phyloP scores from a whole-genome alignment of 2,113 vertebrate species.

The Prunella himalayana region DNA sequence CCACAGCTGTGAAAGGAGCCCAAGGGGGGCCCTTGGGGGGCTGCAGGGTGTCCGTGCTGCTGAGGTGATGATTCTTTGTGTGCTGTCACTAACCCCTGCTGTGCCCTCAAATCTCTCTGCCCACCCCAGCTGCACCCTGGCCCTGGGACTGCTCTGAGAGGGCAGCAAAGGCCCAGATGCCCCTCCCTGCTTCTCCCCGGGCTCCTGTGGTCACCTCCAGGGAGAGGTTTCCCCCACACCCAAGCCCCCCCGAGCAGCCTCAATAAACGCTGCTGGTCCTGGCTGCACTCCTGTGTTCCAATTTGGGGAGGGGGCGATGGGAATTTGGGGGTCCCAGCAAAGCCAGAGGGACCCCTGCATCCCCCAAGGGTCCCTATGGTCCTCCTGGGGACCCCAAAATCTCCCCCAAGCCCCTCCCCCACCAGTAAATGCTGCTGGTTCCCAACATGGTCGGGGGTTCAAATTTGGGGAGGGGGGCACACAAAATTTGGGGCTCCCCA shows the following conservation, averaged over 20 bases:
- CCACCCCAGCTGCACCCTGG: not conserved
- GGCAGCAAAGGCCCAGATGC: not conserved
- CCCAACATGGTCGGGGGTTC: too few species aligned
- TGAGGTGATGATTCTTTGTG: fast-evolving
- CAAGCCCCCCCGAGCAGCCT: too few species aligned
- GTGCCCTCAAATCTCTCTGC: not conserved
- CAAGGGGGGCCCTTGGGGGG: not conserved
- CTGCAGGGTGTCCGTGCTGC: not conserved
- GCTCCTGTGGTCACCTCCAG: not conserved
- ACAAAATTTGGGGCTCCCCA: not conserved
- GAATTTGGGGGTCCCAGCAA: too few species aligned
- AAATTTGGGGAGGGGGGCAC: too few species aligned
- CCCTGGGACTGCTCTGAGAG: not conserved
- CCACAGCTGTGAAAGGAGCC: not conserved
- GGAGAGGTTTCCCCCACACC: not conserved
- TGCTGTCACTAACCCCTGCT: fast-evolving
- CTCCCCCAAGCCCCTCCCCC: too few species aligned
- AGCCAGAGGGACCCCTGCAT: too few species aligned
- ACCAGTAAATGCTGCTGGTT: too few species aligned
- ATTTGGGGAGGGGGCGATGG: too few species aligned
- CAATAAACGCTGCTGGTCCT: too few species aligned
- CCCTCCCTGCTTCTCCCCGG: not conserved
- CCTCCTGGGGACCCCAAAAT: too few species aligned
- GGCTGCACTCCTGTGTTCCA: too few species aligned
- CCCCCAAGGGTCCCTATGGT: too few species aligned